Base-by-base conservation (phyloP, 2,797 vertebrate genomes). In the Epinephelus awoara region DNA sequence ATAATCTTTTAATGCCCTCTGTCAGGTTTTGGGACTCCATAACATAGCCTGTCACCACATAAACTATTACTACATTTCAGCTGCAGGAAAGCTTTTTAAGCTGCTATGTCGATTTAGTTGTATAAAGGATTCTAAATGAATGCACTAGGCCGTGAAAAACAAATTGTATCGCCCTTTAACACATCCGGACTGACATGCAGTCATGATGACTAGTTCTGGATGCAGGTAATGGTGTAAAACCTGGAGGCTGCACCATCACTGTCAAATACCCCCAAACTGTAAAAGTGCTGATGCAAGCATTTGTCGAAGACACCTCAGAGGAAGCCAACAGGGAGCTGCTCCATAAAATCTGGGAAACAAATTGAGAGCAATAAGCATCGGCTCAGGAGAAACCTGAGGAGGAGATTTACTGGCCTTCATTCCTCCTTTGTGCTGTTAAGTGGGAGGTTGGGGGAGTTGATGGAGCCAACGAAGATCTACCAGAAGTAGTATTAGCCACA, bases 251-350 rank as follows among this genome's bases (percentile, higher is more conserved):
- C 12, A 1, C 15, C 38, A 54, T 83, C 40, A 21, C 38, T 67
- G 52, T 66, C 74, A 73, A 51, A 57, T 34, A 46, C 65, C 38
- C 34, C 40, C 52, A 47, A 72, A 72, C 15, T 4, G 21, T 11
- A 67, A 14, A 79, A 67, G 74, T 77, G 77, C 79, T 62, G 75
- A 77, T 55, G 59, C 67, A 74, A 82, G 66, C 72, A 79, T 72
- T 40, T 42, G 68, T 52, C 56, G 21, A 34, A 57, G 47, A 61
- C 34, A 25, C 42, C 47, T 58, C 44, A 19, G 64, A 75, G 66
- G 59, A 61, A 42, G 25, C 47, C 71, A 44, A 27, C 25, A 21
- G 76, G n/a, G 57, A 72, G 64, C 62, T 59, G 40, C 63, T 71
- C 50, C 59, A 72, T 77, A 63, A 85, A 79, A 80, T 59, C 54